Evolutionary conservation across 2,888 invertebrate species (phyloP).

Genomic region (Protula sp.): DNA sequence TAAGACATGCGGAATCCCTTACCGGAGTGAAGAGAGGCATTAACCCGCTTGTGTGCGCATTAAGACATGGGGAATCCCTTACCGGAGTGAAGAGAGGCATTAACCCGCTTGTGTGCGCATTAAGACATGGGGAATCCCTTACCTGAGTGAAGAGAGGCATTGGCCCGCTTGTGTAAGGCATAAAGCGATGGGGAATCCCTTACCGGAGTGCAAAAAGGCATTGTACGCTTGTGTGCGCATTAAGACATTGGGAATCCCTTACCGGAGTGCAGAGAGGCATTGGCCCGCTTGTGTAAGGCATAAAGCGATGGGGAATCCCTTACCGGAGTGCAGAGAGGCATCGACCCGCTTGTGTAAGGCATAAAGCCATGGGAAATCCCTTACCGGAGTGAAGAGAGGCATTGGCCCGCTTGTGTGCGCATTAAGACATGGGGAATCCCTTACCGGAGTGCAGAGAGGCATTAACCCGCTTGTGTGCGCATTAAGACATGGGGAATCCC

Average conservation of each 20-base stretch:
- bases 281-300: slow-evolving; percentile 84
- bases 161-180: slow-evolving; percentile 83
- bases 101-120: slow-evolving; percentile 82
- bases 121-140: slow-evolving; percentile 80
- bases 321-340: slow-evolving; percentile 81
- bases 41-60: no score
- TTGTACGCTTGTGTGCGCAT: no score
- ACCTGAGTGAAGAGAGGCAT: slow-evolving; percentile 83
- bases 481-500: slow-evolving; percentile 78
- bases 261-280: slow-evolving; percentile 83
- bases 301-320: slow-evolving; percentile 78
- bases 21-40: no score
- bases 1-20: no score
- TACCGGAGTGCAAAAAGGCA: no score
- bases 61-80: no score
- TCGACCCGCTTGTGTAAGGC: slow-evolving; percentile 85
- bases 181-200: slow-evolving; percentile 80
- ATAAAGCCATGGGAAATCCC: slow-evolving; percentile 78
- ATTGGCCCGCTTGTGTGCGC: no score
- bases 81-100: slow-evolving; percentile 83
- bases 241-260: no score
- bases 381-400: no score
- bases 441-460: slow-evolving; percentile 83
- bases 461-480: slow-evolving; percentile 83
- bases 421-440: no score